Evolutionary conservation across 2,113 vertebrate genomes (phyloP).

Genomic region (Chionomys nivalis): DNA sequence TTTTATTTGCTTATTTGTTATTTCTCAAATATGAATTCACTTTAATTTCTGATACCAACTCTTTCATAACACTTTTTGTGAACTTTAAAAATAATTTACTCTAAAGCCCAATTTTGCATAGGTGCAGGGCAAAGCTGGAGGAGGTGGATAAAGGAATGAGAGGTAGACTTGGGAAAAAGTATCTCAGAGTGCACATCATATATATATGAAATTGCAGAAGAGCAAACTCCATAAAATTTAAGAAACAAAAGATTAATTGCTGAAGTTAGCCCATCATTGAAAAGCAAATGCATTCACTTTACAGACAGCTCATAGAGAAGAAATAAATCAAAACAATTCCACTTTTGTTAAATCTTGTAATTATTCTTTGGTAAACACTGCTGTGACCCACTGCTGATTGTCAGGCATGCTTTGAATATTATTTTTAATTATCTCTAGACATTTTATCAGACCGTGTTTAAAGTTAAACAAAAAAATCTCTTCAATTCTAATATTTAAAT

Average conservation of each 20-base stretch:
- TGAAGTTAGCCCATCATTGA: background rate
- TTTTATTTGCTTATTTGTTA: background rate
- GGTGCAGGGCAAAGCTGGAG: background rate
- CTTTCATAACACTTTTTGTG: background rate
- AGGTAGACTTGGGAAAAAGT: no score
- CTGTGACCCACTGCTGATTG: background rate
- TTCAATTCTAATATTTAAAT: background rate
- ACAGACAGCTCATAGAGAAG: background rate
- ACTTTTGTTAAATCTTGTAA: background rate
- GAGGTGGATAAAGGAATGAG: no score
- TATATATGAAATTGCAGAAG: background rate
- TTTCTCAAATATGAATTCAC: background rate
- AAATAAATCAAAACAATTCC: background rate
- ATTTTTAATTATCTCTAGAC: background rate
- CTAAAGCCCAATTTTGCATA: background rate
- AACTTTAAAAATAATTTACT: background rate
- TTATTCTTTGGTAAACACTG: background rate
- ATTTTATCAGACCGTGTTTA: background rate
- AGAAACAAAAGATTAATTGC: background rate
- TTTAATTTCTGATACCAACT: background rate
- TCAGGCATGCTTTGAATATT: background rate
- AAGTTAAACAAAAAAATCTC: background rate
- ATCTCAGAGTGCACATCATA: background rate
- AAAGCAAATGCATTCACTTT: background rate
- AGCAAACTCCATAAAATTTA: background rate